Conservation (phyloP, 2,113 vertebrate genomes). For the Hypocryptadius cinnamomeus region DNA sequence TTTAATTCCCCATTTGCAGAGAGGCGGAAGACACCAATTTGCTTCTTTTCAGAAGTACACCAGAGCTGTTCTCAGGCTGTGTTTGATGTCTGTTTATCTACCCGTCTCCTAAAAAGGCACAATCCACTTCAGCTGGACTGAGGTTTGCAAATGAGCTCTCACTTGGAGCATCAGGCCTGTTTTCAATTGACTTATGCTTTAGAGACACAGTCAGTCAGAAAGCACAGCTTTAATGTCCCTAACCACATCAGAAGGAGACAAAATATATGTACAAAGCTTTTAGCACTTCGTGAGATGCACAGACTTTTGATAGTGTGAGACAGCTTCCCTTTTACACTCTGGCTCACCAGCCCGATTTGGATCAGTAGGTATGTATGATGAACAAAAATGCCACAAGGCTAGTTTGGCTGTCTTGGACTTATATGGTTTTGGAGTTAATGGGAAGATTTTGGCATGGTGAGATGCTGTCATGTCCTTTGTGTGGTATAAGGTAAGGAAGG, state of each 20-base stretch:
- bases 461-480: neutral
- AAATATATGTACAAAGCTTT: neutral
- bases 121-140: neutral
- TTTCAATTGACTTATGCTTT: neutral
- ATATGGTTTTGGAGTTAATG: neutral
- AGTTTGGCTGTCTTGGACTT: neutral
- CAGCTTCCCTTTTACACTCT: neutral
- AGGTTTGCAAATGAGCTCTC: neutral
- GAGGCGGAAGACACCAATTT: neutral
- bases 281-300: neutral
- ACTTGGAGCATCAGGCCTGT: neutral
- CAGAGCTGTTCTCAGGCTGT: neutral
- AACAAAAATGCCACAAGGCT: neutral
- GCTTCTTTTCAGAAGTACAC: neutral
- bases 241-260: constrained; percentile 13
- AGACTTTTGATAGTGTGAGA: neutral
- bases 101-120: neutral
- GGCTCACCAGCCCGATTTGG: neutral
- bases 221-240: neutral
- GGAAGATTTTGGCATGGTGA: neutral
- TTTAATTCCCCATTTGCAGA: neutral
- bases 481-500: neutral
- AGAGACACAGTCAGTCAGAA: neutral
- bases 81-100: constrained; percentile 15
- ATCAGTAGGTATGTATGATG: neutral